Evolutionary conservation across 2,797 vertebrate species (phyloP).

Genomic region (Leptodactylus fallax): DNA sequence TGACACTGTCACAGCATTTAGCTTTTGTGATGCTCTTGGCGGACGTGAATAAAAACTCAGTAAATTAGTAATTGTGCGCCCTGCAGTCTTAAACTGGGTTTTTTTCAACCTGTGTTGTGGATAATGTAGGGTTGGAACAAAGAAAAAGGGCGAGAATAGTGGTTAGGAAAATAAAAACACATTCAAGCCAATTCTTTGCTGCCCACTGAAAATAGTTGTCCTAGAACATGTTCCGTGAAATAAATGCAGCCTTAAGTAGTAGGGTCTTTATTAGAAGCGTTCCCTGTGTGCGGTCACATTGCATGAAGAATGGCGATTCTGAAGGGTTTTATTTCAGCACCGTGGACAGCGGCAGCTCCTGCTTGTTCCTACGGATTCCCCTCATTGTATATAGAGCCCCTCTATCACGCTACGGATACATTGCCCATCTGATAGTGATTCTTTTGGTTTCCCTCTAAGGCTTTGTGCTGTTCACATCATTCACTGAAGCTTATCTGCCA

Average conservation of each 20-base stretch:
- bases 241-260: background rate
- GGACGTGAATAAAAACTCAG: background rate
- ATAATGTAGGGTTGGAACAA: background rate
- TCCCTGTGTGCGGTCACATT: background rate
- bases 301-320: background rate
- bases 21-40: background rate
- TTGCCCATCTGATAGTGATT: conserved; percentile 11
- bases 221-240: background rate
- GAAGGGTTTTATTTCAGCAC: conserved; percentile 15
- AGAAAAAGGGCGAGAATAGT: background rate
- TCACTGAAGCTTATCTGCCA: conserved; percentile 61
- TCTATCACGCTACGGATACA: background rate
- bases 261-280: background rate
- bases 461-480: conserved; percentile 33
- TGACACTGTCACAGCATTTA: background rate
- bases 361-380: background rate
- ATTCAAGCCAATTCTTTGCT: background rate
- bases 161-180: background rate
- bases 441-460: conserved; percentile 39
- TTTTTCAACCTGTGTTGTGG: background rate
- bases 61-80: background rate
- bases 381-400: conserved; percentile 4
- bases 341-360: background rate
- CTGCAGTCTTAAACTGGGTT: background rate
- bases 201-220: background rate